Percentiles rank a stretch among this genome's conserved stretches.
These are phyloP conservation scores for Pangasius larnaudii DNA, from an alignment of 2,797 vertebrate species.

Conservation along the genomic window DNA sequence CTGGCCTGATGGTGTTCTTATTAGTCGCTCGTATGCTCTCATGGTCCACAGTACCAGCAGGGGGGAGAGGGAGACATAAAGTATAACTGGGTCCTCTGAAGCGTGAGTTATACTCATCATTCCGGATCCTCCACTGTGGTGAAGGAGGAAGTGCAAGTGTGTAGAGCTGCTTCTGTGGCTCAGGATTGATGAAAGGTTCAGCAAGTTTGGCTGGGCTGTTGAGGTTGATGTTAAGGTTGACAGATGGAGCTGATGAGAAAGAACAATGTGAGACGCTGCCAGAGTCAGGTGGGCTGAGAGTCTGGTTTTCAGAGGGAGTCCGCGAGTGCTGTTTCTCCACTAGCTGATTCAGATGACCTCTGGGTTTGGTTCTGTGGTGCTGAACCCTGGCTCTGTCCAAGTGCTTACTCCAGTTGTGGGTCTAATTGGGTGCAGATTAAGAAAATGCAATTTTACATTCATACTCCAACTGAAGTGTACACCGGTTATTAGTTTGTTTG, in stretches of 20 bases:
- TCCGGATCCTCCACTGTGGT: slow-evolving; percentile 29
- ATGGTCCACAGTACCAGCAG: not conserved
- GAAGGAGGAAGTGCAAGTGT: slow-evolving; percentile 43
- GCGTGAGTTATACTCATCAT: slow-evolving; percentile 24
- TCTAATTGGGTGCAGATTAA: slow-evolving; percentile 59
- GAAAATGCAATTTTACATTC: slow-evolving; percentile 44
- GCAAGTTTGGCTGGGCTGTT: slow-evolving; percentile 45
- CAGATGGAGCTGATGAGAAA: slow-evolving; percentile 23
- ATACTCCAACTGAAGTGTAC: slow-evolving; percentile 32
- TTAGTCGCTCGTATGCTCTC: not conserved
- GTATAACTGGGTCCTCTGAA: slow-evolving; percentile 20
- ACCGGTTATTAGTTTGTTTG: slow-evolving; percentile 43
- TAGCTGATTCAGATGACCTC: slow-evolving; percentile 44
- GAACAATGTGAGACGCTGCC: slow-evolving; percentile 11
- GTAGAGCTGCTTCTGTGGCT: slow-evolving; percentile 48
- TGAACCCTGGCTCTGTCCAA: slow-evolving; percentile 32
- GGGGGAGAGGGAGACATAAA: not conserved
- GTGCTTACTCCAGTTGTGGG: slow-evolving; percentile 57
- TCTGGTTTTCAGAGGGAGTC: slow-evolving; percentile 16
- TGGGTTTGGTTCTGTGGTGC: slow-evolving; percentile 38
- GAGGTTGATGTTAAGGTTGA: slow-evolving; percentile 61
- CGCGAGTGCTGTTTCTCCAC: slow-evolving; percentile 28
- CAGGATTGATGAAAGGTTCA: slow-evolving; percentile 48
- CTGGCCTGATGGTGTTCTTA: slow-evolving; percentile 25
- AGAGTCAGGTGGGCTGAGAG: slow-evolving; percentile 18